Base-by-base conservation (phyloP, 1,140 invertebrate species). In the Stenopsyche tienmushanensis region DNA sequence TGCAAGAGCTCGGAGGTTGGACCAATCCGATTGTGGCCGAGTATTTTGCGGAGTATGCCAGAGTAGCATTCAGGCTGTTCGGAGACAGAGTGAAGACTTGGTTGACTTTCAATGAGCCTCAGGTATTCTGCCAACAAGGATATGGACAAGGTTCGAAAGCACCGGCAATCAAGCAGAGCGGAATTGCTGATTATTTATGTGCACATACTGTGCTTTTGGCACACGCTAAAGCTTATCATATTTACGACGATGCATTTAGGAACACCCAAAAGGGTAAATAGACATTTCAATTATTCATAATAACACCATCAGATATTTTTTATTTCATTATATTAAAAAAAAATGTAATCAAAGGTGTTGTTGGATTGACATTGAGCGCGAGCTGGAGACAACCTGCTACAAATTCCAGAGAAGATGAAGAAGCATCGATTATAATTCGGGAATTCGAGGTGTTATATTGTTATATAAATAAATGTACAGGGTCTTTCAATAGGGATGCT, bases 221-320 rank as follows among this genome's bases (percentile, higher is more conserved):
- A 0, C 84, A 85, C 70, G 83, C 82, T 2, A 80, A 77, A 72
- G 80, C 76, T 5, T 83, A 80, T 47, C 77, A 80, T 58, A 73
- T 88, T 58, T 88, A 88, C 65, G 75, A 86, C 42, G 69, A 78
- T 1, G 72, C 82, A 47, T 88, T 83, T 71, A 78, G 79, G 64
- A 0, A 67, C 10, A 66, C 58, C 0, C 83, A 87, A 65, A 73
- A 77, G 39, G 83, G 83, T 69, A 67, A n/a, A n/a, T n/a, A n/a
- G n/a, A n/a, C n/a, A n/a, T n/a, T n/a, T n/a, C n/a, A n/a, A n/a
- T n/a, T n/a, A n/a, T n/a, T n/a, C n/a, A n/a, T n/a, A n/a, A n/a
- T n/a, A n/a, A n/a, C n/a, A n/a, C n/a, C n/a, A n/a, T n/a, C n/a
- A n/a, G n/a, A 26, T 21, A 5, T 20, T 1, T 2, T 2, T 49